Evolutionary conservation across 2,113 vertebrate genomes (phyloP), one percentile per base, ranked within the genome.

Genomic region (Todiramphus chloris): DNA sequence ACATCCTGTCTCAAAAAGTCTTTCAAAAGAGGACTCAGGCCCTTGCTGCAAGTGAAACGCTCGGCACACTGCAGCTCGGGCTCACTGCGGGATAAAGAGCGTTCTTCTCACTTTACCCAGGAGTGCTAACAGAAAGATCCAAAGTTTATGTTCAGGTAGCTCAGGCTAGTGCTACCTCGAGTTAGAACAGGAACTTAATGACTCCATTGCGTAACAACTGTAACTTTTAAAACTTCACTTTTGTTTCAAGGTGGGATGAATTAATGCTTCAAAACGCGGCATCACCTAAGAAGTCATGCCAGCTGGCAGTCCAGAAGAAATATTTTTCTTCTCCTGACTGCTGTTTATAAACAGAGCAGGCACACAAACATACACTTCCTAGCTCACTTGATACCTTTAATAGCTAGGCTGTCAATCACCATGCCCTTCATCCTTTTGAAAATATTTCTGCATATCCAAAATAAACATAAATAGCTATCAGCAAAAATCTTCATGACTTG

Each of bases 401-500:
- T 14, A 83, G 46, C 46, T 35, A 80, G 33, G 62, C 31, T 90
- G 58, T 50, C 81, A 83, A 33, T 64, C 76, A 68, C 46, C 33
- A 44, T 28, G 53, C 12, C 56, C 20, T 70, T 79, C 55, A 86
- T 48, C 41, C 25, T 56, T 87, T 20, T 50, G 53, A 92, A 92
- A 91, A 62, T 62, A 88, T 25, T 88, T 81, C 55, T 70, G 25
- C 69, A 68, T 73, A 88, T 31, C 43, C 72, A 59, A 80, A 90
- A 33, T 39, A 90, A 96, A 78, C n/a, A 89, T 37, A 70, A 63
- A 67, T 18, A 86, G 28, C 59, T 90, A 59, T n/a, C n/a, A 77
- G 82, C 56, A 46, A 78, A 93, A 93, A 74, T 79, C 28, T 53
- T 58, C 16, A 24, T 30, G 23, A 78, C 18, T 83, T 44, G 63